Evolutionary conservation across 2,797 vertebrate genomes (phyloP).

Genomic region (Sylvilagus floridanus): DNA sequence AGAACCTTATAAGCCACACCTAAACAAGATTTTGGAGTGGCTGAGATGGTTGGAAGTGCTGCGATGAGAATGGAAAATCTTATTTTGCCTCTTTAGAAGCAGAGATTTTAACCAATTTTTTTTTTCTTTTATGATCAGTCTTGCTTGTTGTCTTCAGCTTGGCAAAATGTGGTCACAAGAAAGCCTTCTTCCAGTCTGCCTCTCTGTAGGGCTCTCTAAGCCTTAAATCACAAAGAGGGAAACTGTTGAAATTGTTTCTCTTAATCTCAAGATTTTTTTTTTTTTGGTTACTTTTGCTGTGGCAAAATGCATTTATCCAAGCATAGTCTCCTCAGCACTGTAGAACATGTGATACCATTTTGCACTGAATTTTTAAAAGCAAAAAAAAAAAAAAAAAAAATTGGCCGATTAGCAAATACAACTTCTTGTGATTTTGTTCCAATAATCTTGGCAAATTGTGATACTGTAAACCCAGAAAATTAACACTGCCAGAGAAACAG

Average conservation of each 20-base stretch:
- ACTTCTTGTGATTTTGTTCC: slow-evolving; percentile 70
- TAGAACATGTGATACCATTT: slow-evolving; percentile 55
- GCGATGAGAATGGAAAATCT: background rate
- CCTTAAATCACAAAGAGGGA: background rate
- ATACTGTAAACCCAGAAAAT: slow-evolving; percentile 78
- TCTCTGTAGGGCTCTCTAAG: background rate
- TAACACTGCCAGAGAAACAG: slow-evolving; percentile 75
- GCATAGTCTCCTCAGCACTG: slow-evolving; percentile 25
- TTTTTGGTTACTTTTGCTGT: slow-evolving; percentile 1
- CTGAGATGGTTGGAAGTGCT: background rate
- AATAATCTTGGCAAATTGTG: slow-evolving; percentile 71
- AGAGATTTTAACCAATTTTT: background rate
- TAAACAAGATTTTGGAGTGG: background rate
- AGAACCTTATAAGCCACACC: background rate
- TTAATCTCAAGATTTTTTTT: slow-evolving; percentile 53
- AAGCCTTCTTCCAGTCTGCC: slow-evolving; percentile 29
- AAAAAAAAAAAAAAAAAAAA: slow-evolving; percentile 38
- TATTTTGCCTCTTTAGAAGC: background rate
- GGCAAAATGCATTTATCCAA: slow-evolving; percentile 48
- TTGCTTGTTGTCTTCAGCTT: background rate
- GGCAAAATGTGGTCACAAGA: slow-evolving; percentile 39
- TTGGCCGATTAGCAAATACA: slow-evolving; percentile 74
- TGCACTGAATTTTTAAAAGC: slow-evolving; percentile 61
- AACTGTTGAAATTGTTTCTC: slow-evolving; percentile 68
- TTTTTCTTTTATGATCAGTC: background rate